Base-by-base conservation (phyloP, 2,113 vertebrate genomes). In the Motacilla tschutschensis region DNA sequence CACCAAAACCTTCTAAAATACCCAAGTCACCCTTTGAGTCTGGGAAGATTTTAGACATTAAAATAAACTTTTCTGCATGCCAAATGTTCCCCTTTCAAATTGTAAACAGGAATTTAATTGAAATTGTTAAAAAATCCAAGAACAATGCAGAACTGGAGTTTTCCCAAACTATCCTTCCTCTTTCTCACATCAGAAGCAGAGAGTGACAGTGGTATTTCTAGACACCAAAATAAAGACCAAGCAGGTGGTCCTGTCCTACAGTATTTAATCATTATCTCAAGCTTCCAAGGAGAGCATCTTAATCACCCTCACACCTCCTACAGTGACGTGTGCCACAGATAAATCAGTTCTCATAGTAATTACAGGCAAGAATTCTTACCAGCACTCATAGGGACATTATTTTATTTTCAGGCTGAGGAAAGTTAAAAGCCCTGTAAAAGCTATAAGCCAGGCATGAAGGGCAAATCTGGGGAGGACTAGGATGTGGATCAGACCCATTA, bases 81-180 rank as follows among this genome's bases (percentile, higher is more conserved):
- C 57, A 83, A 47, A 51, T 31, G 48, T 74, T 33, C n/a, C 9
- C 47, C 18, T 57, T 80, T 74, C 44, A 55, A 83, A 31, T 5
- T 66, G 13, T 58, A 89, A 92, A 79, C 29, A 83, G 55, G 33
- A 86, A 93, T 86, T 71, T 7, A 50, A 86, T 64, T 90, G 12
- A 72, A 93, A 87, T 77, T 62, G 9, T 41, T 25, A 74, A 46
- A 66, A 81, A 83, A 91, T 63, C 35, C 24, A 29, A 67, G 22
- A 89, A 40, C 20, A 79, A 62, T 9, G 47, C 16, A 25, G 8
- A 46, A 22, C 18, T 65, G 47, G 69, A 63, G 17, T 11, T 44
- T 83, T 67, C 74, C 58, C 35, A 43, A 74, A 26, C 21, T 69
- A 25, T 50, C 36, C 15, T 79, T 82, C 22, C 17, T 19, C 9